Conservation (phyloP, 2,888 invertebrate genomes). For the Sycophila texana region DNA sequence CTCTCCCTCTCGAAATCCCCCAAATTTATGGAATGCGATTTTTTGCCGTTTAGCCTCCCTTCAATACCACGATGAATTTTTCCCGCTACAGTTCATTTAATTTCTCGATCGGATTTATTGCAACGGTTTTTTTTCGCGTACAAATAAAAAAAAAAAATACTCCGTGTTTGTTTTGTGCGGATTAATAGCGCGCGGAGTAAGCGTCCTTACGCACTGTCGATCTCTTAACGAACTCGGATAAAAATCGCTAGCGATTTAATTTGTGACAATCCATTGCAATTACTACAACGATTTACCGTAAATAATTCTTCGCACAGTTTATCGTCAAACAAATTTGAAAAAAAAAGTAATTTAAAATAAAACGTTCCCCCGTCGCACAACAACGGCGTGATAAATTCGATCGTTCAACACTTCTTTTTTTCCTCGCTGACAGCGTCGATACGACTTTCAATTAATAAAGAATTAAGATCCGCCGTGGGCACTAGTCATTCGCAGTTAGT, state of each 20-base stretch:
- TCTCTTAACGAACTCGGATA: no score
- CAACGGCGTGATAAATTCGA: background rate
- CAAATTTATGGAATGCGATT: background rate
- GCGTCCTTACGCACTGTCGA: no score
- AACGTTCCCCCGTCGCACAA: no score
- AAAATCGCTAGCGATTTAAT: no score
- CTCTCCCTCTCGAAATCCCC: background rate
- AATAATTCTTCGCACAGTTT: no score
- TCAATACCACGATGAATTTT: background rate
- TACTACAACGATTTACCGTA: no score
- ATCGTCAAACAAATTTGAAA: no score
- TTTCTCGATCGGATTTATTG: background rate
- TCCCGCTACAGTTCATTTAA: no score
- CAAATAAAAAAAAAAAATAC: no score
- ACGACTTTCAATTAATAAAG: slow-evolving; percentile 50
- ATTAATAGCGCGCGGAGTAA: no score
- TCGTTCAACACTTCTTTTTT: background rate
- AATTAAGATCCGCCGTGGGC: slow-evolving; percentile 36
- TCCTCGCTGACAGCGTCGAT: slow-evolving; percentile 6
- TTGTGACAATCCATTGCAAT: no score
- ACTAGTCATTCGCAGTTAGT: slow-evolving; percentile 35
- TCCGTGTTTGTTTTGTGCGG: background rate
- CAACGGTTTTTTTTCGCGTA: background rate
- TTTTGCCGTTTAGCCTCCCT: background rate
- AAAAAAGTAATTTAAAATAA: no score